Percentiles rank a stretch among this genome's conserved stretches.
Evolutionary conservation across 2,113 vertebrate species (phyloP).

Genomic region (Odocoileus hemionus): DNA sequence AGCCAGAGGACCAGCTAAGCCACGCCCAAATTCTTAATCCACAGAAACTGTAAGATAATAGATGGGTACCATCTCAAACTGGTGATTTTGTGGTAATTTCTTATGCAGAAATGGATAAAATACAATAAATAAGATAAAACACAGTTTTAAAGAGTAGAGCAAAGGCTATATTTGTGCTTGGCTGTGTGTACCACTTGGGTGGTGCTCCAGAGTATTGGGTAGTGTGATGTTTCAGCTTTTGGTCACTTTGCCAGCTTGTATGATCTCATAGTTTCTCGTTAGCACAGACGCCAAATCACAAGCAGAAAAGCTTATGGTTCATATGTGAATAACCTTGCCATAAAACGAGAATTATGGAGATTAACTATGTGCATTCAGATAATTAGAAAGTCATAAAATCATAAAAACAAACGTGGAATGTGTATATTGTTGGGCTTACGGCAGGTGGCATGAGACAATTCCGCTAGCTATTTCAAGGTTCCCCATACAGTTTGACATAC

Average conservation of each 20-base stretch:
- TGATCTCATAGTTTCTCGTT: neutral
- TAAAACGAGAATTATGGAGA: neutral
- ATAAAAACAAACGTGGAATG: neutral
- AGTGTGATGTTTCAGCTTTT: neutral
- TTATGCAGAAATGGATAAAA: neutral
- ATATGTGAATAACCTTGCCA: neutral
- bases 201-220: neutral
- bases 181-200: too few relatives aligned
- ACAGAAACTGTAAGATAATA: neutral
- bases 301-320: neutral
- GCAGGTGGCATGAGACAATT: neutral
- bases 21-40: too few relatives aligned
- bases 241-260: neutral
- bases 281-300: neutral
- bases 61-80: neutral
- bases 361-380: neutral
- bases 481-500: neutral
- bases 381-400: neutral
- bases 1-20: neutral
- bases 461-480: neutral
- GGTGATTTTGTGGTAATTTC: neutral
- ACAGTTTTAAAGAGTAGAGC: neutral
- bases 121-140: neutral
- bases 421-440: neutral
- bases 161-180: neutral